These are phyloP conservation scores for Xiphias gladius DNA, from an alignment of 2,113 vertebrate species.

Conservation along the genomic window DNA sequence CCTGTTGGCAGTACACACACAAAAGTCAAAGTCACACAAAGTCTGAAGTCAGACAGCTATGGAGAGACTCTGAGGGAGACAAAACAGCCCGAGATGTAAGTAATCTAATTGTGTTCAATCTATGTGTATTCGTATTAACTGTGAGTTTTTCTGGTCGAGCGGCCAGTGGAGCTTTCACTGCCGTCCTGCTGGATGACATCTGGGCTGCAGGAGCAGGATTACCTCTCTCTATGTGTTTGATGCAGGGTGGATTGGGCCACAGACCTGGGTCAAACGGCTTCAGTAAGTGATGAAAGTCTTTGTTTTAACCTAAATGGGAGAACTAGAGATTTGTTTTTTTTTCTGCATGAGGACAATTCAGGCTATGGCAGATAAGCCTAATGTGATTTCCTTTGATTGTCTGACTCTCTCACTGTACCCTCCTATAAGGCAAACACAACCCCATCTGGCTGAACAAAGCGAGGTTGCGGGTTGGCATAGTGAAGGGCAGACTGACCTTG, in stretches of 20 bases:
- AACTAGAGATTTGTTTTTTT: not conserved
- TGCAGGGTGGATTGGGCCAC: not conserved
- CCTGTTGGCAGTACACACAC: not conserved
- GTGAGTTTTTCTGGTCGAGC: not conserved
- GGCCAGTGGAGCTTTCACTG: not conserved
- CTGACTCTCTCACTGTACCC: not conserved
- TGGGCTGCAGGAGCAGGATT: slow-evolving; percentile 6
- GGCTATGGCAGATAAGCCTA: slow-evolving; percentile 1
- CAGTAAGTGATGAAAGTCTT: slow-evolving; percentile 10
- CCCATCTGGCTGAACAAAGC: slow-evolving; percentile 6
- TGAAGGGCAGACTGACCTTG: slow-evolving; percentile 32
- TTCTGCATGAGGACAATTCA: not conserved
- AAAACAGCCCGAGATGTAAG: slow-evolving; percentile 12
- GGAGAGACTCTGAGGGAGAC: slow-evolving; percentile 22
- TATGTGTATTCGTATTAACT: not conserved
- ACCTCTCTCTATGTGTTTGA: not conserved
- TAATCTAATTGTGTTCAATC: slow-evolving; percentile 13
- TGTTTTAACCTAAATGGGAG: not conserved
- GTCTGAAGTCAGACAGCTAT: slow-evolving; percentile 23
- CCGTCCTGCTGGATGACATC: slow-evolving; percentile 22
- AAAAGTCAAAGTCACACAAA: not conserved
- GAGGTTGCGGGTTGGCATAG: not conserved
- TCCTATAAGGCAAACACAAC: not conserved
- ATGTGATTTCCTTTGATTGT: slow-evolving; percentile 41
- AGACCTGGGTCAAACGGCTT: not conserved